Conservation (phyloP, 2,113 vertebrate species). For the Sylvilagus bachmani region DNA sequence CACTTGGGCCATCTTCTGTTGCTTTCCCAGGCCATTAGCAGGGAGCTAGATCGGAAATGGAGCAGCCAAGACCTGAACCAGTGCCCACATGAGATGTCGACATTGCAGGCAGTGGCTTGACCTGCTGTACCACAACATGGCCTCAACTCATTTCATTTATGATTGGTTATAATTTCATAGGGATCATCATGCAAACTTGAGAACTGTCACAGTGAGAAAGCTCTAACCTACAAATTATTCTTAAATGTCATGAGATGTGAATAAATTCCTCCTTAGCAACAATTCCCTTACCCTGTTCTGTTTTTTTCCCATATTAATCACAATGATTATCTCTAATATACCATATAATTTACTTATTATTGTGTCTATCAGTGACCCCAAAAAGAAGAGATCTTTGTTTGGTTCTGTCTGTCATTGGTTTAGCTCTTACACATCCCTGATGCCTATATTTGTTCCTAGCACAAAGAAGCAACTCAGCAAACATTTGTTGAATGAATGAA, state of each 20-base stretch:
- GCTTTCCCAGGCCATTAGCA: too few species aligned
- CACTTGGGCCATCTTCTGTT: too few species aligned
- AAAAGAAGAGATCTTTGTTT: conserved; percentile 2
- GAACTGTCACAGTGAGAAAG: background rate
- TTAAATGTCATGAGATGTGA: conserved; percentile 33
- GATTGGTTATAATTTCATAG: conserved; percentile 50
- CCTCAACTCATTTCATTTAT: background rate
- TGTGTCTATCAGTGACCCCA: background rate
- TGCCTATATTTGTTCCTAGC: background rate
- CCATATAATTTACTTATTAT: conserved; percentile 4
- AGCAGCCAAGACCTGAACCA: too few species aligned
- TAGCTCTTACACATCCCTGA: background rate
- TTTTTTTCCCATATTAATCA: conserved; percentile 32
- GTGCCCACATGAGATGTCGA: too few species aligned
- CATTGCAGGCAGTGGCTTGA: too few species aligned
- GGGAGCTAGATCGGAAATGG: too few species aligned
- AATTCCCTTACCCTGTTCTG: background rate
- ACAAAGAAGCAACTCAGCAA: background rate
- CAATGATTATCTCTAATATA: background rate
- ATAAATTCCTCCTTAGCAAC: conserved; percentile 14
- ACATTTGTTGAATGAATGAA: conserved; percentile 19
- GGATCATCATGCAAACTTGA: background rate
- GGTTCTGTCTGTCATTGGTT: conserved; percentile 1
- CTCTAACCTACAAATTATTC: background rate
- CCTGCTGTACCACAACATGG: too few species aligned